Percentiles rank a stretch among this genome's conserved stretches.
phyloP scores from a whole-genome alignment of 2,888 invertebrate genomes.

The Latrodectus elegans region DNA sequence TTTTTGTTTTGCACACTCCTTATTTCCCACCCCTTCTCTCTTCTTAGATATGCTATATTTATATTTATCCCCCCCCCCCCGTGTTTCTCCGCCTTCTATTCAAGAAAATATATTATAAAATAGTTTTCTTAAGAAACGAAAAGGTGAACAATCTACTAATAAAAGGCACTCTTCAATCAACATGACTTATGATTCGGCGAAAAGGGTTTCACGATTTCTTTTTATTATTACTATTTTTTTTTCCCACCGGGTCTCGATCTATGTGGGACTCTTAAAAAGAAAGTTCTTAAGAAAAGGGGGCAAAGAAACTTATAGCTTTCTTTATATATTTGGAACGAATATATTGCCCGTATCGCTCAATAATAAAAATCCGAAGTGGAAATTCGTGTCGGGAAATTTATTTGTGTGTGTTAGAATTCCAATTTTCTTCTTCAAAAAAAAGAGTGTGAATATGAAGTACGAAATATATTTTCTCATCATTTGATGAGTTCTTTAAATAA shows the following conservation, averaged over 20 bases:
- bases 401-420: not conserved
- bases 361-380: not conserved
- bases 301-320: not conserved
- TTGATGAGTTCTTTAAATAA: no score
- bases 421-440: not conserved
- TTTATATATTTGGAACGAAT: not conserved
- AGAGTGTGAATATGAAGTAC: not conserved
- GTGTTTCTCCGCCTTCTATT: no score
- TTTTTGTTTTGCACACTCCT: conserved; percentile 1
- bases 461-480: not conserved
- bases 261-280: no score
- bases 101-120: no score
- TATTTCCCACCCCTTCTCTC: no score
- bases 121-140: not conserved
- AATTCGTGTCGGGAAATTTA: not conserved
- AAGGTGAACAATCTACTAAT: conserved; percentile 22
- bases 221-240: not conserved
- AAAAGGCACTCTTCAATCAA: conserved; percentile 38
- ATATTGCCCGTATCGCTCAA: not conserved
- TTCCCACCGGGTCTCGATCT: not conserved
- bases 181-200: conserved; percentile 38
- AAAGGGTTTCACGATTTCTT: not conserved
- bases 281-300: not conserved
- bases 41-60: no score
- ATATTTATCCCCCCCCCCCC: no score